Base-by-base conservation (phyloP, 2,797 vertebrate genomes). In the Acanthis flammea region DNA sequence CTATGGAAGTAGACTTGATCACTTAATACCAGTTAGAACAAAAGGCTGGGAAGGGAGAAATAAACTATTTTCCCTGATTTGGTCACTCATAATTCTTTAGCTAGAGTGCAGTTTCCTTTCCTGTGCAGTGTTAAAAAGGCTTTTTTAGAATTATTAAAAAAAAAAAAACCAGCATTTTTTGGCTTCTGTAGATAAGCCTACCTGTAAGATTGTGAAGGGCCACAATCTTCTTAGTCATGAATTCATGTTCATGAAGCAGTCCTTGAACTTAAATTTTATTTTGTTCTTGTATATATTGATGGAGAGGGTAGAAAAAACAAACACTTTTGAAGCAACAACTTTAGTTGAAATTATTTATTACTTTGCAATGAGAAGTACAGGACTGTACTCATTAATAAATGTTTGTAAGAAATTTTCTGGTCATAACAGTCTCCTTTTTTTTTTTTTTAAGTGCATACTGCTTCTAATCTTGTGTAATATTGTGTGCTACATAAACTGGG, bases 141-240 rank as follows among this genome's bases (percentile, higher is more conserved):
- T 10, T 17, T 19, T 35, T 33, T 2, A 5, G 15, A 55, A 18
- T 15, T 17, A 3, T 5, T 42, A 8, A 19, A 4, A 1, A 50
- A 63, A n/a, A 14, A 14, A 45, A 45, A 12, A 5, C 5, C 12
- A 14, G 9, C 2, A 1, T 37, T 51, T 10, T 51, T 87, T 41
- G 45, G 8, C 12, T 23, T 37, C 22, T 68, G 0, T 21, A 53
- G n/a, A 9, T 73, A 57, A 57, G 13, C 13, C 7, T 55, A 12
- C 25, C 7, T 8, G 2, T 42, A 71, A 62, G 63, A 63, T 12
- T 50, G 13, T 65, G 63, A 42, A 47, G 45, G 22, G 27, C 15
- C 7, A 5, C 39, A 47, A 16, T 75, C 54, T 85, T 10, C 12
- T 65, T 87, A 18, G 10, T 75, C 33, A 18, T 55, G 48, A 80